Evolutionary conservation across 2,113 vertebrate species (phyloP).

Genomic region (Etheostoma cragini): DNA sequence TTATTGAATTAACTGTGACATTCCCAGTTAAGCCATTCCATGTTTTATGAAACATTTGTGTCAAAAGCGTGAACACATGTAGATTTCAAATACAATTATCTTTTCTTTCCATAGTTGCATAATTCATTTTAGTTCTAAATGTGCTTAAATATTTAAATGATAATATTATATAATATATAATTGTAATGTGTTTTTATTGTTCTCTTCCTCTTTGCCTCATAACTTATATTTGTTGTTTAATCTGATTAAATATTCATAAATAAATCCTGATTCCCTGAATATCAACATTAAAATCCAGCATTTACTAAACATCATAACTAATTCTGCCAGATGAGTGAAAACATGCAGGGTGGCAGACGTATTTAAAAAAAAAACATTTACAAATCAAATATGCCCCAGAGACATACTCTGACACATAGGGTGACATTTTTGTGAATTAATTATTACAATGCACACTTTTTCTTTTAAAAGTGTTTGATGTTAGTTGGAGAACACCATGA

Average conservation of each 20-base stretch:
- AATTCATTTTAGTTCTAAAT: constrained; percentile 13
- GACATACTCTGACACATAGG: constrained; percentile 54
- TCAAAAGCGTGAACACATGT: constrained; percentile 2
- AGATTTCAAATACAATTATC: background rate
- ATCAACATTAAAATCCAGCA: constrained; percentile 58
- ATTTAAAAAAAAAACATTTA: constrained; percentile 59
- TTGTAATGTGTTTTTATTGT: background rate
- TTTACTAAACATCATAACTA: constrained; percentile 69
- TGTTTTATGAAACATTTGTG: background rate
- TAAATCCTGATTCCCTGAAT: constrained; percentile 18
- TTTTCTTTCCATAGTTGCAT: background rate
- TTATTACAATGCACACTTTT: constrained; percentile 60
- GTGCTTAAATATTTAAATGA: background rate
- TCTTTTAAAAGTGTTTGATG: constrained; percentile 66
- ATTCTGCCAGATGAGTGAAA: constrained; percentile 56
- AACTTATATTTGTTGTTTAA: constrained; percentile 22
- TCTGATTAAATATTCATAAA: constrained; percentile 26
- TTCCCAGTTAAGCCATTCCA: background rate
- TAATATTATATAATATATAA: no score
- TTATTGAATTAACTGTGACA: background rate
- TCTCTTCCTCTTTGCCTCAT: background rate
- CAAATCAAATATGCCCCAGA: constrained; percentile 66
- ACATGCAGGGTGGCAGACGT: constrained; percentile 18
- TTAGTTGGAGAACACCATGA: constrained; percentile 64
- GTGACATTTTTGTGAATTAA: constrained; percentile 67